Evolutionary conservation across 2,888 invertebrate genomes (phyloP).

Genomic region (Macrophya alboannulata): DNA sequence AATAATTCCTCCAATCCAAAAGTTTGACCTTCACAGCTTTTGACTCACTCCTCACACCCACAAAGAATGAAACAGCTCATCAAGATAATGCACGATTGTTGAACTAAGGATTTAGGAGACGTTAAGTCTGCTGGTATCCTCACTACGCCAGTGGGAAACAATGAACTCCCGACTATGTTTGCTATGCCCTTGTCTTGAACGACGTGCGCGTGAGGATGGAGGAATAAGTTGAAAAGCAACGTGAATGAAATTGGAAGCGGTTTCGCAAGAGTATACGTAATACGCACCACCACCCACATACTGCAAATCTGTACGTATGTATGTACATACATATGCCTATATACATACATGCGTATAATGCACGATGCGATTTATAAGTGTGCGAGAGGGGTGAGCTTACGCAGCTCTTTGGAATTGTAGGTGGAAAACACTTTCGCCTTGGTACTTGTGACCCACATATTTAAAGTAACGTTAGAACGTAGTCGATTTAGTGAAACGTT

Average conservation of each 20-base stretch:
- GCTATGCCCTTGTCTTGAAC: constrained; percentile 38
- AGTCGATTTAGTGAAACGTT: neutral
- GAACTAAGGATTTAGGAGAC: constrained; percentile 5
- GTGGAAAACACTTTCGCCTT: constrained; percentile 37
- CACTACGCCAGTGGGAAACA: neutral
- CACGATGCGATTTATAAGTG: constrained; percentile 42
- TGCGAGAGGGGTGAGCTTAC: constrained; percentile 42
- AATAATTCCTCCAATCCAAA: constrained; percentile 1
- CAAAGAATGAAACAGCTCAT: neutral
- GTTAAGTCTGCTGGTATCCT: neutral
- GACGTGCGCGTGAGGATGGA: constrained; percentile 20
- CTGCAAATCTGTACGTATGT: neutral
- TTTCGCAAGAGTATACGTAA: neutral
- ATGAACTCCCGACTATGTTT: constrained; percentile 26
- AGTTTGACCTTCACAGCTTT: neutral
- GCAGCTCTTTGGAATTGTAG: constrained; percentile 44
- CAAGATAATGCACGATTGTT: constrained; percentile 12
- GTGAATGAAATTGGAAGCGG: constrained; percentile 30
- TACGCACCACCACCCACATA: neutral
- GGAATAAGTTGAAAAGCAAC: constrained; percentile 13
- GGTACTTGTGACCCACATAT: constrained; percentile 50
- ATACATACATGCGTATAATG: neutral
- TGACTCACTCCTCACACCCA: neutral
- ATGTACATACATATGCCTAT: too few species aligned
- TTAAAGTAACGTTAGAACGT: constrained; percentile 1